Percentiles rank a stretch among this genome's conserved stretches.
These are phyloP conservation scores for Lamprotornis superbus DNA, from an alignment of 2,113 vertebrate species.

Conservation along the genomic window DNA sequence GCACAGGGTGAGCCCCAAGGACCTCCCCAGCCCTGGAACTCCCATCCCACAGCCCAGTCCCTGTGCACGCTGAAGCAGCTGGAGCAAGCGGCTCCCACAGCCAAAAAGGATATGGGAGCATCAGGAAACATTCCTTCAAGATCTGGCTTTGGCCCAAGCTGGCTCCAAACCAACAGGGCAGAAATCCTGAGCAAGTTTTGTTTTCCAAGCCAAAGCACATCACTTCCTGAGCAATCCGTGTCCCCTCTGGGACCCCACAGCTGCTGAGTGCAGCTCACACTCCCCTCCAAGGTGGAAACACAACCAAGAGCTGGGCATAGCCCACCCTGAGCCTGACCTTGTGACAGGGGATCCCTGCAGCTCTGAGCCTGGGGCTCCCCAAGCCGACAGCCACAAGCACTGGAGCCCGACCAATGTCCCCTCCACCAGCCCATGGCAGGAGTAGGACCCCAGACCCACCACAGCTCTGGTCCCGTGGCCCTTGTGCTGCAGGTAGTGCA, in stretches of 20 bases:
- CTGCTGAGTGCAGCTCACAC: background rate
- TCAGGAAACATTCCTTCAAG: background rate
- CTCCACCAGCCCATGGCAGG: accelerated
- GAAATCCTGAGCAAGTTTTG: background rate
- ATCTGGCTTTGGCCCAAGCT: background rate
- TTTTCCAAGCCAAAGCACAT: background rate
- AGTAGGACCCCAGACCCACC: accelerated
- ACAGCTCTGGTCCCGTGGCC: background rate
- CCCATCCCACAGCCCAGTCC: background rate
- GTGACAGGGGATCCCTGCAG: background rate
- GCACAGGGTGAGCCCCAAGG: background rate
- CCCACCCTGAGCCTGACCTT: background rate
- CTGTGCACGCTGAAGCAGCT: accelerated
- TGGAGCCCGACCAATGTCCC: background rate
- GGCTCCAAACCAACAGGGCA: background rate
- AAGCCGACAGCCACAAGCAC: accelerated
- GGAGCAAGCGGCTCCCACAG: background rate
- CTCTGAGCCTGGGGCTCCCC: background rate
- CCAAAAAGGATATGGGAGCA: background rate
- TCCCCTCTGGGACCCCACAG: background rate
- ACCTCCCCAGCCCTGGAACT: background rate
- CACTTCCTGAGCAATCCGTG: background rate
- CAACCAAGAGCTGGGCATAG: background rate
- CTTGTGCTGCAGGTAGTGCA: accelerated
- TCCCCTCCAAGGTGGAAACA: background rate